These are phyloP conservation scores for Forpus xanthops DNA, from an alignment of 2,797 vertebrate genomes.

Conservation along the genomic window DNA sequence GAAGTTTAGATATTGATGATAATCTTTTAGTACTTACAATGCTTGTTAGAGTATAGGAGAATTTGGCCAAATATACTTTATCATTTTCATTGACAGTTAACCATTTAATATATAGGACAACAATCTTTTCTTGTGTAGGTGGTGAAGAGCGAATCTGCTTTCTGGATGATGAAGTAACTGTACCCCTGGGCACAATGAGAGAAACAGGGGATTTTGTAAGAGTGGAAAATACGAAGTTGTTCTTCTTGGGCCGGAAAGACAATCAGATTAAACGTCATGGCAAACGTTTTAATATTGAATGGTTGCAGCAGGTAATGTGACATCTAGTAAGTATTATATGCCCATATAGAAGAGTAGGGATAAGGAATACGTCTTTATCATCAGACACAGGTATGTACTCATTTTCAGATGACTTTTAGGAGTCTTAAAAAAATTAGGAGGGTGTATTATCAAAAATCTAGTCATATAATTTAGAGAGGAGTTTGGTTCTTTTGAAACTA, in stretches of 20 bases:
- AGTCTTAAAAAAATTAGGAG: neutral
- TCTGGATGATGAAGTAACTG: conserved; percentile 82
- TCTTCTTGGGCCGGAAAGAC: conserved; percentile 90
- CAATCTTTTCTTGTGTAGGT: conserved; percentile 73
- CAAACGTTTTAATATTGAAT: conserved; percentile 85
- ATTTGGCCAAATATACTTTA: neutral
- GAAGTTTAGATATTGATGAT: neutral
- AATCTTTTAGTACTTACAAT: neutral
- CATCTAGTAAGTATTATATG: neutral
- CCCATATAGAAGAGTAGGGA: neutral
- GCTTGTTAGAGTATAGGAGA: neutral
- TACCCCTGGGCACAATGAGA: conserved; percentile 84
- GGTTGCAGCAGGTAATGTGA: conserved; percentile 83
- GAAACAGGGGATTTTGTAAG: conserved; percentile 90
- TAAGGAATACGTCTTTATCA: neutral
- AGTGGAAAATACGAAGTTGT: conserved; percentile 76
- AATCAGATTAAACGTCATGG: conserved; percentile 90
- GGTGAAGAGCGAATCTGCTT: conserved; percentile 89
- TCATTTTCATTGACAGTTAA: neutral
- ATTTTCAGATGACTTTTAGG: neutral
- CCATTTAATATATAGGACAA: neutral
- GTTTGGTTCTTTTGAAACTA: neutral
- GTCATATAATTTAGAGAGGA: neutral
- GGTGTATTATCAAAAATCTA: neutral
- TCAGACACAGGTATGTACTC: neutral